These are phyloP conservation scores for Caracal caracal DNA, from an alignment of 2,113 vertebrate genomes.

Conservation along the genomic window DNA sequence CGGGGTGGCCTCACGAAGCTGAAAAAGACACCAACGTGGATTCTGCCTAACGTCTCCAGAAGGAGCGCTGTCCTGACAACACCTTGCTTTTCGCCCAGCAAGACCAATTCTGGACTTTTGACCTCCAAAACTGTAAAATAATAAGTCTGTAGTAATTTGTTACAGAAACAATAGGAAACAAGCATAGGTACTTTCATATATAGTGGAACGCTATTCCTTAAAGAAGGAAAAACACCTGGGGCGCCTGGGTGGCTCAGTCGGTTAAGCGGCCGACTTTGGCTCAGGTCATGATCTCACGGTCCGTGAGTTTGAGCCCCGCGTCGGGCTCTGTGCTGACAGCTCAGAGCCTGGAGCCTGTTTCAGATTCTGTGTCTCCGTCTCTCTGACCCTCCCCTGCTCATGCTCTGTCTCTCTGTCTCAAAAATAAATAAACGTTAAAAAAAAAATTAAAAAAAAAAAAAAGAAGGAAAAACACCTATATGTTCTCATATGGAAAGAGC, in stretches of 20 bases:
- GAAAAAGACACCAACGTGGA: background rate
- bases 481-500: background rate
- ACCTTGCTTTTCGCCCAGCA: background rate
- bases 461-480: background rate
- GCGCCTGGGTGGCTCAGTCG: too few species aligned
- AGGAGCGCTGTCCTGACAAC: background rate
- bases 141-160: background rate
- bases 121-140: background rate
- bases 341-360: too few species aligned
- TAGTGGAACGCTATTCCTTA: background rate
- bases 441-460: background rate
- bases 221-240: background rate
- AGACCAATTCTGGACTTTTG: background rate
- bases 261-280: too few species aligned
- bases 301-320: too few species aligned
- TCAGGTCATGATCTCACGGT: too few species aligned
- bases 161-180: background rate
- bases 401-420: too few species aligned
- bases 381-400: too few species aligned
- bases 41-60: background rate
- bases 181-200: background rate
- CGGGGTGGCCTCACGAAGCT: background rate
- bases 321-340: too few species aligned
- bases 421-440: too few species aligned
- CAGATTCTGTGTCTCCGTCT: too few species aligned